Percentiles rank a stretch among this genome's conserved stretches.
These are phyloP conservation scores for Apis dorsata DNA, from an alignment of 1,140 invertebrate genomes.

Conservation along the genomic window DNA sequence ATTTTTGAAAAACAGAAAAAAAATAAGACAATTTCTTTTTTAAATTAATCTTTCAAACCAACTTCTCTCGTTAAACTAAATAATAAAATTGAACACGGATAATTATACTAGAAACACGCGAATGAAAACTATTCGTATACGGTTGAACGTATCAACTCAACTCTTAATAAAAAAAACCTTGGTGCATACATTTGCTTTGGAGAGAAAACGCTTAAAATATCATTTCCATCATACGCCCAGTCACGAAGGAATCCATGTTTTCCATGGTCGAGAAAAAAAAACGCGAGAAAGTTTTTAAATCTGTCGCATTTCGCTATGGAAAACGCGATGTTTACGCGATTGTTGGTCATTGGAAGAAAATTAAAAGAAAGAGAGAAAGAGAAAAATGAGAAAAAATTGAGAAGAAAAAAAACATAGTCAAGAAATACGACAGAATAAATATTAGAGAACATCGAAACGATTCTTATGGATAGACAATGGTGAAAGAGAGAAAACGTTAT, in stretches of 20 bases:
- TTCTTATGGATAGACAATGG: neutral
- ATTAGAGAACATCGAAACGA: neutral
- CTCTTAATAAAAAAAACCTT: neutral
- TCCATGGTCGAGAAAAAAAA: neutral
- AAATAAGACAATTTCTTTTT: no score
- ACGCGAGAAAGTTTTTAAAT: conserved; percentile 23
- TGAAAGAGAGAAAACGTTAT: conserved; percentile 48
- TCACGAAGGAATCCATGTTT: conserved; percentile 7
- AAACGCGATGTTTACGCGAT: neutral
- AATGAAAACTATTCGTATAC: no score
- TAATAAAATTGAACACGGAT: no score
- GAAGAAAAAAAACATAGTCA: neutral
- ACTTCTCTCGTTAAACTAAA: no score
- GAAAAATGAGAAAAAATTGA: neutral
- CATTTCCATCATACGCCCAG: neutral
- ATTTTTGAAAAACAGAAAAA: no score
- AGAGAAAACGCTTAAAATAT: neutral
- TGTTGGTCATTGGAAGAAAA: neutral
- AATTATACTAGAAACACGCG: no score
- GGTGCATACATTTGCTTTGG: neutral
- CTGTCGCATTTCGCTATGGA: neutral
- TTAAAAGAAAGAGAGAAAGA: neutral
- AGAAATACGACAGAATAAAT: no score
- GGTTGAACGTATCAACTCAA: neutral
- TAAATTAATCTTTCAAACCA: no score